phyloP scores from a whole-genome alignment of 1,140 invertebrate species.

The Campodea augens region DNA sequence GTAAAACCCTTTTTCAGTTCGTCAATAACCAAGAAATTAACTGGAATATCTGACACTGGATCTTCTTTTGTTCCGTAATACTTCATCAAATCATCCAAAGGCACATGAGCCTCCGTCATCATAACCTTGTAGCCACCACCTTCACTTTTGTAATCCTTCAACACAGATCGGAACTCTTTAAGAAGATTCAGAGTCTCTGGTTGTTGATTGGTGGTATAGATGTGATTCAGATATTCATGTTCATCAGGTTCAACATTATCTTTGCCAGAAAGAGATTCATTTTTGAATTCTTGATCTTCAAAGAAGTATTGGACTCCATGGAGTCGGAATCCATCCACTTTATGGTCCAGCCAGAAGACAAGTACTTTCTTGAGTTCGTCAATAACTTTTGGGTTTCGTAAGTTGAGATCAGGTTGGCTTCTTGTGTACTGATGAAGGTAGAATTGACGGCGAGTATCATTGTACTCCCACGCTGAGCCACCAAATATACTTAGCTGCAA shows the following conservation, averaged over 20 bases:
- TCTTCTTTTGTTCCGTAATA: constrained; percentile 38
- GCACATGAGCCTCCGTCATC: constrained; percentile 49
- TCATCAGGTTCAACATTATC: constrained; percentile 25
- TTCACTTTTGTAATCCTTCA: constrained; percentile 33
- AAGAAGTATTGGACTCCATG: constrained; percentile 39
- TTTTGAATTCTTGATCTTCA: constrained; percentile 30
- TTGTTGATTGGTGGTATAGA: constrained; percentile 23
- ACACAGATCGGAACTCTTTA: constrained; percentile 35
- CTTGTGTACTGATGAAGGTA: constrained; percentile 51
- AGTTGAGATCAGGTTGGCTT: constrained; percentile 58
- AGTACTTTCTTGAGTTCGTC: constrained; percentile 46
- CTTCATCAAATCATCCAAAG: constrained; percentile 32
- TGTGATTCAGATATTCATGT: constrained; percentile 19
- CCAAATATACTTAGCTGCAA: no score
- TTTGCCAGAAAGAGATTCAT: constrained; percentile 27
- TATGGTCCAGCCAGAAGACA: constrained; percentile 50
- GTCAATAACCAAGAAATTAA: constrained; percentile 32
- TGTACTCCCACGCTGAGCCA: constrained; percentile 52
- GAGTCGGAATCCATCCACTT: constrained; percentile 59
- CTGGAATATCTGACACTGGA: constrained; percentile 39
- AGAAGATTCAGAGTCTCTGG: constrained; percentile 38
- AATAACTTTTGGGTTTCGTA: constrained; percentile 36
- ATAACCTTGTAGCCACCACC: constrained; percentile 18
- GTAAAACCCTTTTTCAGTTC: constrained; percentile 9
- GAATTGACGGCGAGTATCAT: constrained; percentile 40